Base-by-base conservation (phyloP, 1,140 invertebrate species). In the Palaemon carinicauda region DNA sequence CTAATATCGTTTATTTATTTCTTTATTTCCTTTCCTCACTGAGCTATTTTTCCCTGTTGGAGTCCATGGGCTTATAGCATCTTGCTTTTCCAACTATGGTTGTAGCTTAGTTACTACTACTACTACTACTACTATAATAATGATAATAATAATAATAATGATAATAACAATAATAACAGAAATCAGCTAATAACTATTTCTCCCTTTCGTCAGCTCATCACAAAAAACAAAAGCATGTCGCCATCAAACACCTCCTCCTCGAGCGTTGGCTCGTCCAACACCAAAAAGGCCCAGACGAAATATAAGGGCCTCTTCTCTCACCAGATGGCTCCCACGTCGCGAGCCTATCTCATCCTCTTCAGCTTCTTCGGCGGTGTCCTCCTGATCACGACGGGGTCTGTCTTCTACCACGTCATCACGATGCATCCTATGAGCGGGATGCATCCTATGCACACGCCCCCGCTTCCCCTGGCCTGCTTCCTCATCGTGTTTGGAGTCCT, bases 351-450 rank as follows among this genome's bases (percentile, higher is more conserved):
- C 77, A 56, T 86, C 24, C 65, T 86, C 24, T 14, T 86, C 31
- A 80, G 75, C 31, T 86, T 86, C 77, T 24, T 86, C 54, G 21
- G 71, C 51, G 84, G 84, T 15, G 78, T 75, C 0, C 77, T 86
- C 19, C 73, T 86, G 84, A 60, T 86, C 24, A 86, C 84, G 17
- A 78, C 84, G 1, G 84, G 84, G 17, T 86, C 84, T 0, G 84
- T 86, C 10, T 86, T 86, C 84, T 86, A 86, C 52, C 84, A 86
- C 51, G 84, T 86, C 24, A 86, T 86, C 84, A 77, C 74, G 3
- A 86, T 75, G 60, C 52, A 24, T 19, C 84, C 84, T 29, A 86
- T 86, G 84, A 86, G 84, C 77, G 84, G 84, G 15, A 52, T 52
- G 2, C 84, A 80, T 51, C 84, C 77, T 24, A 86, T 86, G 77